Percentiles rank a stretch among this genome's conserved stretches.
Evolutionary conservation across 2,113 vertebrate genomes (phyloP).

Genomic region (Neolamprologus kungweensis): DNA sequence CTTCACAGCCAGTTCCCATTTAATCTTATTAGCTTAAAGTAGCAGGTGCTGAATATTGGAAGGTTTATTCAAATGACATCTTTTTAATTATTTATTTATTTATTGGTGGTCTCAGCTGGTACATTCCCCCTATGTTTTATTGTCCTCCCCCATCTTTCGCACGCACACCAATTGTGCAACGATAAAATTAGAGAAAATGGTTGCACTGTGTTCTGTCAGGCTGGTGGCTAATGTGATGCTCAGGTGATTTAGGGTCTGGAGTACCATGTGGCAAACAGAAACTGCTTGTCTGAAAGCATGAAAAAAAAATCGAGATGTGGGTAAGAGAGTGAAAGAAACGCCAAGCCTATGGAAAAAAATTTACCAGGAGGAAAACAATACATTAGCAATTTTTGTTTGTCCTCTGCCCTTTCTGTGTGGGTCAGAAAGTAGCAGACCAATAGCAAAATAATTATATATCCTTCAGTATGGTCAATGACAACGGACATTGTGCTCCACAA

Average conservation of each 20-base stretch:
- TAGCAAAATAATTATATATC: background rate
- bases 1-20: slow-evolving; percentile 31
- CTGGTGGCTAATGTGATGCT: background rate
- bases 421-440: background rate
- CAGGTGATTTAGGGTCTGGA: background rate
- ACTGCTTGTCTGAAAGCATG: background rate
- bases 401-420: background rate
- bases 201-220: background rate
- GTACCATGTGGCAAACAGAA: background rate
- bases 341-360: background rate
- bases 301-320: background rate
- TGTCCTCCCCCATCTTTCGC: background rate
- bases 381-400: background rate
- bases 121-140: background rate
- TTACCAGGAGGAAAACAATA: background rate
- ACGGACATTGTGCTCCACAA: background rate
- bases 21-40: slow-evolving; percentile 24
- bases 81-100: background rate
- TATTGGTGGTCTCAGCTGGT: background rate
- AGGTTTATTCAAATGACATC: background rate
- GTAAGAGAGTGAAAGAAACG: background rate
- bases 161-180: background rate
- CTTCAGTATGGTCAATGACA: background rate
- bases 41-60: background rate
- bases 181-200: background rate